Evolutionary conservation across 2,113 vertebrate genomes (phyloP), one percentile per base, ranked within the genome.

Genomic region (Murina feae): DNA sequence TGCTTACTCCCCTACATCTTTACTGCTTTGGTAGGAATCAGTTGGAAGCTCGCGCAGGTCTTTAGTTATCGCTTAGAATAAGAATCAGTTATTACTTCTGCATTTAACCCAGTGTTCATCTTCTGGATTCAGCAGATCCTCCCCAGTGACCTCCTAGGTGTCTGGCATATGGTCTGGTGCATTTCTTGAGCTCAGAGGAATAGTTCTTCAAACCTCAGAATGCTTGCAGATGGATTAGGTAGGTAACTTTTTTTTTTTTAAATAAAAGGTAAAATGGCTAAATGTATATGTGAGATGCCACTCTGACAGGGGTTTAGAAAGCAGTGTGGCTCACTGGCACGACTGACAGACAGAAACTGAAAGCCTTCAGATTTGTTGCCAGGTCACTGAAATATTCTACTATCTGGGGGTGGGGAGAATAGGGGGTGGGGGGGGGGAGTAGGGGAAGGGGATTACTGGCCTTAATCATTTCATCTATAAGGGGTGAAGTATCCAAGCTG

Each of bases 291-390:
- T 32, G 17, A 69, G 49, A 71, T 30, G 42, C 5, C 18, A 42
- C 37, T 35, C 39, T 39, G 72, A 9, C 42, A 68, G 9, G 89
- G 44, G 4, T 9, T 37, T 74, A 30, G 65, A 37, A 89, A 44
- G 6, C 4, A 14, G 20, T 13, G 17, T 3, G 28, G 47, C 17
- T 0, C 1, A 1, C 0, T 42, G 35, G 16, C 18, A 80, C 65
- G 66, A 65, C 4, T 11, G 18, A 18, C 18, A 23, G 35, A 21
- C 21, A n/a, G 79, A 82, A 60, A 78, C 5, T 6, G 0, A 5
- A 74, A 47, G 39, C 14, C 25, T 86, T 58, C n/a, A 49, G n/a
- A 32, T 37, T 39, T n/a, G 16, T n/a, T 39, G 12, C 14, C 25
- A 18, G 35, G 32, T 86, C 76, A 4, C 1, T 32, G 51, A 51